Evolutionary conservation across 2,888 invertebrate genomes (phyloP), one percentile per base, ranked within the genome.

Genomic region (Phyto melanocephala): DNA sequence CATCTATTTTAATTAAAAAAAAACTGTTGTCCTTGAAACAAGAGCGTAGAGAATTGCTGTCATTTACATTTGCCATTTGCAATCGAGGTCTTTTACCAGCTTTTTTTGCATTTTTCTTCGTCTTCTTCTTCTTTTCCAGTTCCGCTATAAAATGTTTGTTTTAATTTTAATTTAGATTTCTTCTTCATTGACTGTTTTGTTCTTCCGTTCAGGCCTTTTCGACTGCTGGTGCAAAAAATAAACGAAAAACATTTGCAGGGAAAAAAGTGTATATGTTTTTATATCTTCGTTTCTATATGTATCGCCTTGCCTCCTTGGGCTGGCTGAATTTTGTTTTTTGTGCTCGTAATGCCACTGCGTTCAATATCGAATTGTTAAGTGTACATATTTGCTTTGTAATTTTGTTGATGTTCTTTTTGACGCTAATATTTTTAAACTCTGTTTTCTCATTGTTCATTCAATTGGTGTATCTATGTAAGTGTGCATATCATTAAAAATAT

Each of bases 261-360:
- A n/a, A n/a, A n/a, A n/a, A n/a, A n/a, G n/a, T n/a, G n/a, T n/a
- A n/a, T n/a, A n/a, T n/a, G n/a, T n/a, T n/a, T n/a, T 67, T 58
- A 67, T 77, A 70, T 68, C 70, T 70, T 42, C 65, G 47, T 70
- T 70, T 68, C 62, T 33, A n/a, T n/a, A n/a, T n/a, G 68, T 80
- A 80, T 72, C 72, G 52, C 52, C 20, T 20, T 35, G 37, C 40
- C 58, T 47, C 47, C 47, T 71, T 60, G 13, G 15, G 37, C 20
- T 7, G 17, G 11, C 11, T 10, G 22, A 50, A 8, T 17, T 2
- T 35, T 8, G n/a, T n/a, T n/a, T n/a, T n/a, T 8, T 35, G 6
- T 35, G 17, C 17, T 45, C 13, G 17, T 45, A 15, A 17, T 7
- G 24, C 0, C 4, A 24, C 2, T 24, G 35, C 35, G 47, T 54